Base-by-base conservation (phyloP, 2,113 vertebrate species). In the Pitta sordida region DNA sequence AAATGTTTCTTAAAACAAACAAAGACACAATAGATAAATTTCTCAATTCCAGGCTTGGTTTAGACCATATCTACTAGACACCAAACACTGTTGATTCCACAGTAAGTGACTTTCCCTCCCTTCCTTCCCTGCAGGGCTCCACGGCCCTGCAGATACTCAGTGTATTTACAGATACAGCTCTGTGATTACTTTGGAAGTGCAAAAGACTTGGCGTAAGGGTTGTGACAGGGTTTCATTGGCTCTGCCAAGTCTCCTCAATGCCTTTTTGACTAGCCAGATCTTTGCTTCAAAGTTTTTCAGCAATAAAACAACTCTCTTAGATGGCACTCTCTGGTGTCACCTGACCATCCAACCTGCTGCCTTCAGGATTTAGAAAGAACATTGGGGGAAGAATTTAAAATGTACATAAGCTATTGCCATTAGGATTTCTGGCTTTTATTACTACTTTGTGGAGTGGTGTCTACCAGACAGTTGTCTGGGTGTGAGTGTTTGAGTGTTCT, bases 1-100 rank as follows among this genome's bases (percentile, higher is more conserved):
- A 91, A 90, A 91, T 74, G 32, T 53, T 86, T 73, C 78, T 81
- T 85, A 89, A 95, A 88, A 88, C 86, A 94, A 95, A 94, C 48
- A 59, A 77, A 52, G 10, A 44, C 39, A 91, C 81, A 88, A 51
- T 13, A 83, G 85, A 94, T 79, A 94, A 21, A 70, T 84, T 90
- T 90, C 84, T 90, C 48, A 29, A 52, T 69, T 92, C 67, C 78
- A 80, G 53, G 37, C 49, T 75, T 93, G 65, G 60, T 86, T 88
- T 65, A 82, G 74, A 76, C 24, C 18, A 3, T 93, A 86, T 92
- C 62, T 93, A 58, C 62, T 86, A 79, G 62, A 52, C 44, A 85
- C 62, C 27, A 91, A 79, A 73, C 48, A 69, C 39, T 52, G 49
- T 43, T 92, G 69, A 58, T 91, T 74, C 39, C 29, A 30, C 44